Percentiles rank a stretch among this genome's conserved stretches.
Evolutionary conservation across 2,888 invertebrate genomes (phyloP).

Genomic region (Rhamphomyia laevipes): DNA sequence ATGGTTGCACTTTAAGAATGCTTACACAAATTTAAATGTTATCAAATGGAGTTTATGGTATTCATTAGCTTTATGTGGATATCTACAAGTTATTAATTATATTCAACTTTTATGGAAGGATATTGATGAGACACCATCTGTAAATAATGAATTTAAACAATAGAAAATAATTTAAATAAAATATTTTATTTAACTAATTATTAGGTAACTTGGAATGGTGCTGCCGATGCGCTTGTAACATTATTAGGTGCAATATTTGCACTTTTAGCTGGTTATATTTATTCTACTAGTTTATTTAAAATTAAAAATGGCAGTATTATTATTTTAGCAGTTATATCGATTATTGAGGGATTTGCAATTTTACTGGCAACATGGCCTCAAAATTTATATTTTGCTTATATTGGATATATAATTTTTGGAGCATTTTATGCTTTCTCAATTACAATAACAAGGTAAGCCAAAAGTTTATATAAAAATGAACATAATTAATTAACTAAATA

Average conservation of each 20-base stretch:
- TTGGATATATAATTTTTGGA: slow-evolving; percentile 61
- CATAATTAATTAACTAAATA: too few relatives aligned
- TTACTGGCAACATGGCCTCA: slow-evolving; percentile 45
- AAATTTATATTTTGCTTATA: slow-evolving; percentile 59
- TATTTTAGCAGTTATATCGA: slow-evolving; percentile 38
- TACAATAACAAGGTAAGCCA: too few relatives aligned
- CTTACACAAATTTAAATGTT: slow-evolving; percentile 48
- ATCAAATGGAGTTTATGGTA: slow-evolving; percentile 70
- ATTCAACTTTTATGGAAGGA: slow-evolving; percentile 60
- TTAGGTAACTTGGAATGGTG: slow-evolving; percentile 54
- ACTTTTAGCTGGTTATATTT: slow-evolving; percentile 41
- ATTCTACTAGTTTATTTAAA: slow-evolving; percentile 26
- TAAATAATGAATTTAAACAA: too few relatives aligned
- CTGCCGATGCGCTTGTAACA: slow-evolving; percentile 67
- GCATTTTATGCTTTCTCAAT: too few relatives aligned
- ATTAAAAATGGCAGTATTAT: slow-evolving; percentile 38
- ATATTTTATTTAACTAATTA: too few relatives aligned
- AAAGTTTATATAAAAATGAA: too few relatives aligned
- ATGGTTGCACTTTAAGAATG: slow-evolving; percentile 46
- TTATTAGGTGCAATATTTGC: slow-evolving; percentile 53
- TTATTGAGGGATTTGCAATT: slow-evolving; percentile 44
- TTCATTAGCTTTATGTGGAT: slow-evolving; percentile 59
- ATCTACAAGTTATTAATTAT: slow-evolving; percentile 57
- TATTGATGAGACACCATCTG: slow-evolving; percentile 34
- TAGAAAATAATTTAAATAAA: too few relatives aligned